phyloP scores from a whole-genome alignment of 2,888 invertebrate genomes.

The Bruchidius siliquastri region DNA sequence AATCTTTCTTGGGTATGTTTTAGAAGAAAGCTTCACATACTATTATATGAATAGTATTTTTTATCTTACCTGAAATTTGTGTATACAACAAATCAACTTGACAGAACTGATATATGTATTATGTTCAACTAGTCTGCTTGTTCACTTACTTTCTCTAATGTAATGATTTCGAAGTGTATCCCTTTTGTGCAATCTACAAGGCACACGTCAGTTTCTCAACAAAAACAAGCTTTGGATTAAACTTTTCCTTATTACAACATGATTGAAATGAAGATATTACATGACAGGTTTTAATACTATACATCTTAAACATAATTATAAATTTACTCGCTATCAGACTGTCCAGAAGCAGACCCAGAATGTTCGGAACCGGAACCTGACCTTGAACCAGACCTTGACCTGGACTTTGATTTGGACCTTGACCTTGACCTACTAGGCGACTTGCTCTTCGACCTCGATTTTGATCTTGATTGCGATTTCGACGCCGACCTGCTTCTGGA shows the following conservation, averaged over 20 bases:
- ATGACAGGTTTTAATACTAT: not conserved
- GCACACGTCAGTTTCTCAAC: too few species aligned
- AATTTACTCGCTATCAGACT: slow-evolving; percentile 29
- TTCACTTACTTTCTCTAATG: too few species aligned
- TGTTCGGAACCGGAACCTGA: slow-evolving; percentile 35
- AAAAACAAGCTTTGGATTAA: not conserved
- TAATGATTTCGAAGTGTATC: too few species aligned
- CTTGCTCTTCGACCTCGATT: slow-evolving; percentile 29
- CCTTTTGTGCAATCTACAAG: too few species aligned
- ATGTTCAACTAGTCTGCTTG: too few species aligned
- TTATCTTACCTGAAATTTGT: too few species aligned
- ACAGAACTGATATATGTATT: too few species aligned
- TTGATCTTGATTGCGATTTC: slow-evolving; percentile 40
- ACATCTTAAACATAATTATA: not conserved
- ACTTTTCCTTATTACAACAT: not conserved
- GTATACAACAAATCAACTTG: too few species aligned
- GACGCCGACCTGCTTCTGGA: slow-evolving; percentile 38
- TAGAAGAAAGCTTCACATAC: too few species aligned
- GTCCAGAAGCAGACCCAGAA: slow-evolving; percentile 20
- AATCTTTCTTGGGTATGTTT: too few species aligned
- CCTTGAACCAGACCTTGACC: slow-evolving; percentile 44
- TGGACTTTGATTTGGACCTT: slow-evolving; percentile 39
- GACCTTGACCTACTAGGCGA: slow-evolving; percentile 40
- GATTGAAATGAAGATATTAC: not conserved
- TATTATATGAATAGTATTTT: too few species aligned